A percentile compares a stretch with the other conserved stretches of the same genome.
Evolutionary conservation across 2,113 vertebrate genomes (phyloP).

Genomic region (Clarias batrachus): DNA sequence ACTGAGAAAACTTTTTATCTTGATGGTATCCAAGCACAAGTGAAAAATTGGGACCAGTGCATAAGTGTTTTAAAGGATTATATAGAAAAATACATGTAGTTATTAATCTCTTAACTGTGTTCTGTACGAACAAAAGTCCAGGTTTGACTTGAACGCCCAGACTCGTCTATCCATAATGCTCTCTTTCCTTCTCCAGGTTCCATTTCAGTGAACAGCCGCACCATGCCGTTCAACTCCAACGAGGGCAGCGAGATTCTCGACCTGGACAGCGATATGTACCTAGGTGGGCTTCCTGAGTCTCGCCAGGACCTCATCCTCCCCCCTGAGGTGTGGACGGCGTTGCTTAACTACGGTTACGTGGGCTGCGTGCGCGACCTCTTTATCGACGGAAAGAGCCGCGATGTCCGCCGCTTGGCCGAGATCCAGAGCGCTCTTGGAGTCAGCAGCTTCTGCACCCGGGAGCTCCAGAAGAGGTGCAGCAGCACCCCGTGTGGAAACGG

Average conservation of each 20-base stretch:
- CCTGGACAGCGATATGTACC: conserved; percentile 86
- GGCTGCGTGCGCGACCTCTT: conserved; percentile 91
- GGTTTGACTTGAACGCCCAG: not conserved
- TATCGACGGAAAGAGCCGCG: conserved; percentile 87
- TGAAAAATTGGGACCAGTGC: no score
- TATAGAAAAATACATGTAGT: no score
- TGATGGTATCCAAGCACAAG: no score
- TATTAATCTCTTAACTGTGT: no score
- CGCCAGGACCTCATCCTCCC: conserved; percentile 81
- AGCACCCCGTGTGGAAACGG: conserved; percentile 80
- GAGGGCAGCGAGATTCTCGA: conserved; percentile 90
- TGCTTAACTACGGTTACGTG: conserved; percentile 86
- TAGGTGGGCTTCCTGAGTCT: conserved; percentile 83
- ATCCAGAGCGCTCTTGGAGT: conserved; percentile 79
- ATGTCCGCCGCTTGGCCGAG: conserved; percentile 83
- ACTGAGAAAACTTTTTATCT: no score
- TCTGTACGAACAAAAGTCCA: no score
- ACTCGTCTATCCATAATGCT: not conserved
- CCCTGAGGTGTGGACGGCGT: conserved; percentile 89
- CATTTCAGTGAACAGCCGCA: conserved; percentile 90
- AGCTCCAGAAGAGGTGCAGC: conserved; percentile 83
- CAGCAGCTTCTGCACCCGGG: conserved; percentile 84
- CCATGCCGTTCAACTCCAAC: conserved; percentile 85
- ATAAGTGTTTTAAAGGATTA: no score
- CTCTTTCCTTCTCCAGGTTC: conserved; percentile 70